Base-by-base conservation (phyloP, 2,888 invertebrate species). In the Zootermopsis nevadensis region DNA sequence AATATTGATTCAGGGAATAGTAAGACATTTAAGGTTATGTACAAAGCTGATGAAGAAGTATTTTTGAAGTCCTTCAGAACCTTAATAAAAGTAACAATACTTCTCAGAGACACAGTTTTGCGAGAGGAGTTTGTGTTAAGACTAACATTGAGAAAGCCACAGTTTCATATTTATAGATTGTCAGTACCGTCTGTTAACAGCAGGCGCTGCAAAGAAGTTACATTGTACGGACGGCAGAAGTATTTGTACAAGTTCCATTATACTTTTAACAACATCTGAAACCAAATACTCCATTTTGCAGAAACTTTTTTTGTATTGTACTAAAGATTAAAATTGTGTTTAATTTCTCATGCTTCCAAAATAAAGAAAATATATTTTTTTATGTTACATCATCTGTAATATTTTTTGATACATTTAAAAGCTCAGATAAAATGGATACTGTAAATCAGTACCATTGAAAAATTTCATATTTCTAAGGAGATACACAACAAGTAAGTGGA, bases 101-200 rank as follows among this genome's bases (percentile, higher is more conserved):
- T 22, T 1, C 6, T 19, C 12, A 6, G 69, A 33, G 19, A 31
- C 15, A 69, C n/a, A 60, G n/a, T 60, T 60, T n/a, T 6, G n/a
- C 19, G 31, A 33, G 69, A 1, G 69, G 33, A 33, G 33, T 69
- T 33, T 27, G 6, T 30, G 24, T n/a, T 8, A 72, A 72, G 30
- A 10, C 19, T 19, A 22, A 7, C 67, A 67, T 38, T 38, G 10
- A 19, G 19, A 19, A 48, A 48, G 19, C 48, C 12, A 31, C 30
- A 38, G 8, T 74, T 74, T 24, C 69, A 74, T 22, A 74, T n/a
- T 74, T 35, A 42, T 24, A 74, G 74, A 33, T 74, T 74, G 74
- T 74, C 74, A 33, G 38, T 69, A 69, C 6, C 8, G 33, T 74
- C 12, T 74, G 31, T n/a, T 12, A 33, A 33, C 15, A 38, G n/a